Conservation (phyloP, 1,140 invertebrate genomes). For the Littorina saxatilis region DNA sequence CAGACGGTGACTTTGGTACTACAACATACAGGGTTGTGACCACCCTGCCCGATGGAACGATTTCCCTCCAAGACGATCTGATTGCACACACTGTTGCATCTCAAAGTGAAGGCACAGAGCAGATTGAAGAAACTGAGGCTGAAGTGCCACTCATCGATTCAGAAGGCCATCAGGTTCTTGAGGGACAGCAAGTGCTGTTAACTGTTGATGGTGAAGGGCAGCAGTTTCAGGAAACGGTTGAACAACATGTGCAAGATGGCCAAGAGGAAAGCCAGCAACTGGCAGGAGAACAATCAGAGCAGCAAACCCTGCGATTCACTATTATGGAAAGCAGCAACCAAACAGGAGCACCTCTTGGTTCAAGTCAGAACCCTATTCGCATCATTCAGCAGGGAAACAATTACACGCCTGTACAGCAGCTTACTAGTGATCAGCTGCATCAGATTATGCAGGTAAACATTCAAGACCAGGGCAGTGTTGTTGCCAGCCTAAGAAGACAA, state of each 20-base stretch:
- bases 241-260: no score
- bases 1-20: constrained; percentile 27
- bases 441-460: constrained; percentile 80
- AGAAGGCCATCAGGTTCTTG: constrained; percentile 8
- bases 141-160: neutral
- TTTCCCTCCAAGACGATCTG: constrained; percentile 25
- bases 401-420: constrained; percentile 79
- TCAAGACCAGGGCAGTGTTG: no score
- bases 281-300: neutral
- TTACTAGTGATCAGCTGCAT: constrained; percentile 80
- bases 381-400: constrained; percentile 81
- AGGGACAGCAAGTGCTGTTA: constrained; percentile 17
- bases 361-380: constrained; percentile 81
- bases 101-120: constrained; percentile 1
- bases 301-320: constrained; percentile 43
- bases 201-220: constrained; percentile 8
- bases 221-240: neutral
- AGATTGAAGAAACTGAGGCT: constrained; percentile 21
- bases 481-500: no score
- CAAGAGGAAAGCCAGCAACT: neutral
- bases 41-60: constrained; percentile 30
- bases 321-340: constrained; percentile 66
- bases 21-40: constrained; percentile 35
- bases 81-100: constrained; percentile 21
- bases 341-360: constrained; percentile 78